Evolutionary conservation across 2,113 vertebrate genomes (phyloP).

Genomic region (Haemorhous mexicanus): DNA sequence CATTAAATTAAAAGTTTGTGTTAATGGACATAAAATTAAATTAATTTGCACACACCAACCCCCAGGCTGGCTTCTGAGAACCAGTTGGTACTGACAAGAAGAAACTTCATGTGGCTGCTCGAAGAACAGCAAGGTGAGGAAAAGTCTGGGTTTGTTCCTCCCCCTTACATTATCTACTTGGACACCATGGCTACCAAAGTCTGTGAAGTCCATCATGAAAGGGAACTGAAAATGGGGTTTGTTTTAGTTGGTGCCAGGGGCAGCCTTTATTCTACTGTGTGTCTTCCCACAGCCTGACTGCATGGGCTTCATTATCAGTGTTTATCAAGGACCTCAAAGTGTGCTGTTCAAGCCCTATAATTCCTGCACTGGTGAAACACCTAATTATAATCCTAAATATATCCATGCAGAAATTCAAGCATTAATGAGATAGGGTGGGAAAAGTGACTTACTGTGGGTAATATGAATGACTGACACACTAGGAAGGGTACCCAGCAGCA

Average conservation of each 20-base stretch:
- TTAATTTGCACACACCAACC: background rate
- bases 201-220: constrained; percentile 32
- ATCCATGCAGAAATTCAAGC: background rate
- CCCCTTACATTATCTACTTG: background rate
- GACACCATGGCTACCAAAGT: constrained; percentile 3
- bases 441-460: background rate
- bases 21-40: background rate
- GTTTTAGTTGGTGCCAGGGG: constrained; percentile 27
- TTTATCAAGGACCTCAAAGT: constrained; percentile 46
- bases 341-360: constrained; percentile 14
- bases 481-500: background rate
- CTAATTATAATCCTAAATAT: constrained; percentile 39
- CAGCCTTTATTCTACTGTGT: constrained; percentile 16
- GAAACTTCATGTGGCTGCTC: background rate
- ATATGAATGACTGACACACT: background rate
- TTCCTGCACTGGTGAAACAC: constrained; percentile 27
- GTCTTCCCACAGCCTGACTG: constrained; percentile 19
- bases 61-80: background rate
- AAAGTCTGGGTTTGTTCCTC: background rate
- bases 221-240: constrained; percentile 12
- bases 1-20: background rate
- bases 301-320: constrained; percentile 39
- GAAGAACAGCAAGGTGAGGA: background rate
- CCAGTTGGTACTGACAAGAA: rapidly evolving
- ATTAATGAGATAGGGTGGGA: constrained; percentile 17